Conservation (phyloP, 1,140 invertebrate genomes). For the Odontomachus brunneus region DNA sequence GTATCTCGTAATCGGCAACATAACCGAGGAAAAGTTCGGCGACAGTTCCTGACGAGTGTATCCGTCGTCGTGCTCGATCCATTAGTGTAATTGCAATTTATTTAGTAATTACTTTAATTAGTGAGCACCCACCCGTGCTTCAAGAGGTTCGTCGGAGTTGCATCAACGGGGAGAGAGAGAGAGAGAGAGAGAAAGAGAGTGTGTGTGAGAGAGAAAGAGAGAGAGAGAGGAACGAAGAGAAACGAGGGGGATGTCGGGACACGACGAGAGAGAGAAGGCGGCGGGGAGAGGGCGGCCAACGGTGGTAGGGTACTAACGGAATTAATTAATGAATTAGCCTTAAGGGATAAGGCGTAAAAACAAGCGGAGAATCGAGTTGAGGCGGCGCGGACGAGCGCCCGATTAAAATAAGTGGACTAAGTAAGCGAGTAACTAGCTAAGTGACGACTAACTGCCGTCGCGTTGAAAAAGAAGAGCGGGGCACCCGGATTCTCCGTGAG, state of each 20-base stretch:
- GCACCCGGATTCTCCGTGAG: conserved; percentile 65
- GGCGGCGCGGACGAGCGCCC: conserved; percentile 71
- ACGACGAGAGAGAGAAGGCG: not conserved
- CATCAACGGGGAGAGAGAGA: conserved; percentile 54
- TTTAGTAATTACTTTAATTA: conserved; percentile 86
- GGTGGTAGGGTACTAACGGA: conserved; percentile 78
- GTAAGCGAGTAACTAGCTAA: conserved; percentile 82
- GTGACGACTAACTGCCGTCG: conserved; percentile 72
- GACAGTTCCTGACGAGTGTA: conserved; percentile 74
- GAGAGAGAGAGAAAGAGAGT: not conserved
- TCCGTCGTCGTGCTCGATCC: conserved; percentile 78
- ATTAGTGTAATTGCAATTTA: conserved; percentile 86
- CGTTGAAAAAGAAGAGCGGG: conserved; percentile 53
- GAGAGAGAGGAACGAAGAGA: conserved; percentile 17
- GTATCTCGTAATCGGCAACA: conserved; percentile 71
- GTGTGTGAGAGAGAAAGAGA: too few species aligned
- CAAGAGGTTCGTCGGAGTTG: conserved; percentile 71
- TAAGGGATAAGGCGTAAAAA: conserved; percentile 84
- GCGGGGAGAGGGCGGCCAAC: conserved; percentile 14
- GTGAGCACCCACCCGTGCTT: conserved; percentile 76
- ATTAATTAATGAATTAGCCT: conserved; percentile 86
- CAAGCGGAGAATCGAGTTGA: conserved; percentile 82
- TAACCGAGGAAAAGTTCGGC: conserved; percentile 74
- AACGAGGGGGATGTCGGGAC: too few species aligned
- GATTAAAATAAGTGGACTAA: conserved; percentile 85